Conservation (phyloP, 2,888 invertebrate species). For the Globia sparganii region DNA sequence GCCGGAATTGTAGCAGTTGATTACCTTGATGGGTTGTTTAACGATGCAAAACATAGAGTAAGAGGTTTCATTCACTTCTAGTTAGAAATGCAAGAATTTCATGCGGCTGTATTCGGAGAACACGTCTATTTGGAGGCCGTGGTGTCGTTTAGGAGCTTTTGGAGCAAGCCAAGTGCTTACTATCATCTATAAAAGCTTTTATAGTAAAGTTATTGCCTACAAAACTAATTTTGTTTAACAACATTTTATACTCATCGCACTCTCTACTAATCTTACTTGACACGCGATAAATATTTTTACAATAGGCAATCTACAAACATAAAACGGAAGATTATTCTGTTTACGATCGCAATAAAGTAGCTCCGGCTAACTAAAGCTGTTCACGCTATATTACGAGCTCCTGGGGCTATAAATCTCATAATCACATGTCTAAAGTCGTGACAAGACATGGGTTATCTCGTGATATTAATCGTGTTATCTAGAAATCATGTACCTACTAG, state of each 20-base stretch:
- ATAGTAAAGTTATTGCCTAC: neutral
- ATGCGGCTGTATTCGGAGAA: conserved; percentile 13
- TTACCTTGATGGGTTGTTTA: conserved; percentile 59
- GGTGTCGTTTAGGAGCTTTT: conserved; percentile 9
- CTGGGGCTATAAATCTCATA: conserved; percentile 58
- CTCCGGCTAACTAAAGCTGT: conserved; percentile 43
- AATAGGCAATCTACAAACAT: conserved; percentile 39
- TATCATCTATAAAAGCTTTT: neutral
- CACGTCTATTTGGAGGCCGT: conserved; percentile 40
- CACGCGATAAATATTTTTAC: conserved; percentile 52
- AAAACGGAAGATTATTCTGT: conserved; percentile 61
- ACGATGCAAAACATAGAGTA: conserved; percentile 41
- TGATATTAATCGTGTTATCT: conserved; percentile 35
- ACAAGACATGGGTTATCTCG: conserved; percentile 42
- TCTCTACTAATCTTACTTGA: conserved; percentile 20
- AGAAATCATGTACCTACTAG: conserved; percentile 34
- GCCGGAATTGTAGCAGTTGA: conserved; percentile 53
- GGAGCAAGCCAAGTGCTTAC: neutral
- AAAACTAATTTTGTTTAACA: conserved; percentile 10
- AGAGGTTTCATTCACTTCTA: conserved; percentile 56
- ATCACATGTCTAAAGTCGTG: conserved; percentile 60
- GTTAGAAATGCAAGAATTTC: conserved; percentile 35
- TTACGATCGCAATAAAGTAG: conserved; percentile 62
- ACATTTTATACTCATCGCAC: neutral
- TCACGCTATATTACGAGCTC: conserved; percentile 50